Evolutionary conservation across 2,888 invertebrate species (phyloP).

Genomic region (Nymphalis c-album): DNA sequence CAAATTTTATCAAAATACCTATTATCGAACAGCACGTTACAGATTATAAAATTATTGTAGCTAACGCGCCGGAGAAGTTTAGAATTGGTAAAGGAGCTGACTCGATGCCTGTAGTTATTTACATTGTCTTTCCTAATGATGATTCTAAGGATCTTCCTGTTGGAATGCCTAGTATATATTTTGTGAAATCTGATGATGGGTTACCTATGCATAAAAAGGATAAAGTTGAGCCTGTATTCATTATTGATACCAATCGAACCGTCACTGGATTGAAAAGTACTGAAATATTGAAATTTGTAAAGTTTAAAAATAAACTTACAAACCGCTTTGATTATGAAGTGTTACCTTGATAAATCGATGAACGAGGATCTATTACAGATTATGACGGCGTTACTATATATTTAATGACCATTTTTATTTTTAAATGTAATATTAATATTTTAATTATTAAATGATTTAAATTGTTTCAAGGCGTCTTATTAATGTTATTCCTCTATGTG

Average conservation of each 20-base stretch:
- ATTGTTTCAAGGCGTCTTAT: not conserved
- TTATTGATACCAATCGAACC: slow-evolving; percentile 66
- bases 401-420: not conserved
- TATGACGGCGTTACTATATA: not conserved
- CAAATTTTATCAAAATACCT: slow-evolving; percentile 57
- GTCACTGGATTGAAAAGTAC: slow-evolving; percentile 68
- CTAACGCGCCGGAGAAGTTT: slow-evolving; percentile 60
- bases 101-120: slow-evolving; percentile 53
- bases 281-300: slow-evolving; percentile 59
- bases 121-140: slow-evolving; percentile 62
- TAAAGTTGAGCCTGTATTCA: slow-evolving; percentile 54
- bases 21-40: slow-evolving; percentile 53
- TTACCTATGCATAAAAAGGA: slow-evolving; percentile 42
- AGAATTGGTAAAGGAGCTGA: slow-evolving; percentile 47
- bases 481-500: too few relatives aligned
- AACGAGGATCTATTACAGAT: not conserved
- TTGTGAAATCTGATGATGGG: slow-evolving; percentile 51
- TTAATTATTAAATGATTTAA: not conserved
- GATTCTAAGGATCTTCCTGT: slow-evolving; percentile 39
- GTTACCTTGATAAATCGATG: not conserved
- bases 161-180: slow-evolving; percentile 62
- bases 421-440: not conserved
- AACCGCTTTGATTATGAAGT: slow-evolving; percentile 32
- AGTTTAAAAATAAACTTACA: slow-evolving; percentile 60
- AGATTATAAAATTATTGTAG: slow-evolving; percentile 66